These are phyloP conservation scores for Poicephalus meyeri DNA, from an alignment of 2,113 vertebrate genomes.

Conservation along the genomic window DNA sequence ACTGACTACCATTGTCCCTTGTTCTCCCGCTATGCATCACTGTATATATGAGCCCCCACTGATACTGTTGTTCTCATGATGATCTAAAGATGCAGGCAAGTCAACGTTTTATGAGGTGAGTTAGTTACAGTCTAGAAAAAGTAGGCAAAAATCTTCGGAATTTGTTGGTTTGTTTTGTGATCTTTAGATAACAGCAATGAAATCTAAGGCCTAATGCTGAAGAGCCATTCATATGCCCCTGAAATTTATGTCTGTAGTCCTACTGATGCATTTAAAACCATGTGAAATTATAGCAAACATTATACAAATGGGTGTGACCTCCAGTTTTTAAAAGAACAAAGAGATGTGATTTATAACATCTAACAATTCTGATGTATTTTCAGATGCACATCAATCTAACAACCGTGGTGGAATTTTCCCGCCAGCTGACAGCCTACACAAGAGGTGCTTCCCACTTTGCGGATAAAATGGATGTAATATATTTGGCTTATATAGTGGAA, in stretches of 20 bases:
- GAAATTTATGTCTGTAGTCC: not conserved
- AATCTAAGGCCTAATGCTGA: not conserved
- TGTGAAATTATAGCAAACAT: not conserved
- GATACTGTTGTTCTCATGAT: not conserved
- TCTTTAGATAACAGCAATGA: not conserved
- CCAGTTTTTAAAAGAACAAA: not conserved
- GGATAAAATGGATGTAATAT: conserved; percentile 90
- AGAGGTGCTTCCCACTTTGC: conserved; percentile 82
- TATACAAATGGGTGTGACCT: not conserved
- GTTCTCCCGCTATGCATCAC: not conserved
- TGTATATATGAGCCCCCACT: not conserved
- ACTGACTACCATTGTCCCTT: not conserved
- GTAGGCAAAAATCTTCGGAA: not conserved
- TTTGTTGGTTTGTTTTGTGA: not conserved
- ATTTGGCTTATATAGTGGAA: conserved; percentile 88
- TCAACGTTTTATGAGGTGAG: not conserved
- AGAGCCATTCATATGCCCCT: not conserved
- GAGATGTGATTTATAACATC: not conserved
- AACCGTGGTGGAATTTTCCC: conserved; percentile 82
- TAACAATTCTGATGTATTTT: conserved; percentile 50
- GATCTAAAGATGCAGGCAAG: not conserved
- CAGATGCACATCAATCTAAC: conserved; percentile 85
- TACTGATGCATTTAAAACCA: not conserved
- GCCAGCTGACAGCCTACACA: conserved; percentile 84
- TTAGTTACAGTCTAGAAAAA: not conserved